These are phyloP conservation scores for Polyergus mexicanus DNA, from an alignment of 1,140 invertebrate species.

Conservation along the genomic window DNA sequence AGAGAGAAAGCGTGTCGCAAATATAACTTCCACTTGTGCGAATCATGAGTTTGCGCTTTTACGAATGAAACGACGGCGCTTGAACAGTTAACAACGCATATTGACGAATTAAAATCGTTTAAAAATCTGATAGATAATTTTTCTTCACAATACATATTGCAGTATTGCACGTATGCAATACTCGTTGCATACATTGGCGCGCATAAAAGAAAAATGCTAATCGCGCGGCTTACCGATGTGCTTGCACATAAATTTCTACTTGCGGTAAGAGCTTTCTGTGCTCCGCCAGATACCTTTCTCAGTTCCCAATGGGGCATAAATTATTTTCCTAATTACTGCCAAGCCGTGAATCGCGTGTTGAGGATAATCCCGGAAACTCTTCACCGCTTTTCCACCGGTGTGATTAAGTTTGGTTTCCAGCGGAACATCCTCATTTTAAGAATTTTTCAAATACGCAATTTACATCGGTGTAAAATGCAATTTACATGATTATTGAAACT, in stretches of 20 bases:
- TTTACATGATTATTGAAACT: not conserved
- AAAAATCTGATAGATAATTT: conserved; percentile 21
- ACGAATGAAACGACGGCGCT: not conserved
- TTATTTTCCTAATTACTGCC: conserved; percentile 63
- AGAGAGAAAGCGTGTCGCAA: not conserved
- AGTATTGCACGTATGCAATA: no score
- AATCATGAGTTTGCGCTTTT: not conserved
- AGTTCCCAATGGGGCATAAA: conserved; percentile 60
- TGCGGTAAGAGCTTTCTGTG: conserved; percentile 58
- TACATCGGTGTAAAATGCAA: not conserved
- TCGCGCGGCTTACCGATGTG: conserved; percentile 53
- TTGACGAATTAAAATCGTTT: not conserved
- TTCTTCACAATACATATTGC: not conserved
- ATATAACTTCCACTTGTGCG: not conserved
- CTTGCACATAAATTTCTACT: conserved; percentile 61
- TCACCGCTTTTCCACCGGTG: conserved; percentile 5
- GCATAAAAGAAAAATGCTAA: conserved; percentile 42
- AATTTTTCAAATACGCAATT: conserved; percentile 12
- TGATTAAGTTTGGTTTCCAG: conserved; percentile 39
- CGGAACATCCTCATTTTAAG: conserved; percentile 15
- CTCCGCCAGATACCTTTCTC: conserved; percentile 47
- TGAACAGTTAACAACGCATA: not conserved
- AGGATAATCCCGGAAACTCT: conserved; percentile 48
- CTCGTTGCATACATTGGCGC: not conserved
- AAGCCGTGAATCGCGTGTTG: conserved; percentile 46